phyloP scores from a whole-genome alignment of 2,113 vertebrate genomes.

The Erpornis zantholeuca region DNA sequence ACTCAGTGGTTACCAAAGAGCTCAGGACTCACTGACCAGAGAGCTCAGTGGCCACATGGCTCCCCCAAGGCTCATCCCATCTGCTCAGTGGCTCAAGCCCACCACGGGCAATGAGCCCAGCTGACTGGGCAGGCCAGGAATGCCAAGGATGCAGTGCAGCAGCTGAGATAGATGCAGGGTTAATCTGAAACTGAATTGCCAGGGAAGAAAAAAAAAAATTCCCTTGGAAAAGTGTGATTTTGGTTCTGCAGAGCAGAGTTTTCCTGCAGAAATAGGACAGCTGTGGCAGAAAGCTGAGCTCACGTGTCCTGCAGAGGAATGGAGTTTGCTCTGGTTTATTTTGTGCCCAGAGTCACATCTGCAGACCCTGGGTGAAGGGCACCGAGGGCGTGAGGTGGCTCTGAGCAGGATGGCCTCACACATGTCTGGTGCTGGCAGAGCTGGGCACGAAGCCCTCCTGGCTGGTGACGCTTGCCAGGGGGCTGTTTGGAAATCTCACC shows the following conservation, averaged over 20 bases:
- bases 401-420: neutral
- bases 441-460: neutral
- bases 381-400: rapidly evolving
- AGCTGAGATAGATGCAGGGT: neutral
- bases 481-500: neutral
- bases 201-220: neutral
- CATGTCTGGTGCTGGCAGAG: neutral
- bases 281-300: neutral
- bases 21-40: rapidly evolving
- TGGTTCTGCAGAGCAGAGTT: neutral
- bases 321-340: neutral
- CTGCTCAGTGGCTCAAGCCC: neutral
- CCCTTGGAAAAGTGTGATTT: neutral
- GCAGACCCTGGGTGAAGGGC: neutral
- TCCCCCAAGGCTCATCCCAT: neutral
- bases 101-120: neutral
- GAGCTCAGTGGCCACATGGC: neutral
- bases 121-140: neutral
- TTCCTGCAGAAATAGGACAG: neutral
- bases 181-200: neutral
- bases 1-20: neutral
- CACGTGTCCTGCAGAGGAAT: neutral
- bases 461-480: neutral
- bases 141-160: neutral
- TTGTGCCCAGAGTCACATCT: neutral